Evolutionary conservation across 2,797 vertebrate genomes (phyloP), one percentile per base, ranked within the genome.

Genomic region (Labeo calbasu): DNA sequence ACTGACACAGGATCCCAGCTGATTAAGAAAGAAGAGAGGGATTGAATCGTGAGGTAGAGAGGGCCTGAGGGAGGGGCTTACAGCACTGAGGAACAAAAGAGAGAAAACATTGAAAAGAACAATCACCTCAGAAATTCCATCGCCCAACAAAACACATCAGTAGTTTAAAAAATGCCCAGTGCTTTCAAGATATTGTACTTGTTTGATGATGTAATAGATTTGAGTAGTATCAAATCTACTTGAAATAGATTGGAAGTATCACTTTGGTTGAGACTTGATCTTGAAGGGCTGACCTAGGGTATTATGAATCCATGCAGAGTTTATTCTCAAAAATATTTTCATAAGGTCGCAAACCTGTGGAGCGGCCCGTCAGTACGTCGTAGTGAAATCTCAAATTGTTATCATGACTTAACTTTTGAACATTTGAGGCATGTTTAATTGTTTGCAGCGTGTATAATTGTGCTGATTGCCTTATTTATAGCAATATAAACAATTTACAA

Each of bases 11-110:
- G 90, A 87, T 92, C 92, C 91, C 89, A 91, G 90, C 89, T 90
- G 90, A 86, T 91, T 89, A 78, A 63, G 53, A 55, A 80, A 77
- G 77, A 61, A 82, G 32, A 75, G 55, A 53, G 57, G 82, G 78
- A 78, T 73, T 85, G 69, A 77, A 84, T 70, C 32, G 48, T 94
- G 94, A 96, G 94, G 94, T 95, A 95, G 95, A 94, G 88, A 81
- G 87, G 92, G 91, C 78, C 73, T 87, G 91, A 89, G 91, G 88
- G 89, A 91, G 91, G 79, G 55, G 90, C 77, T 93, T 82, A 23
- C 77, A 77, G 83, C 88, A 85, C 88, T 88, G 91, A 91, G 87
- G 89, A 90, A 89, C 86, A 88, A 87, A 86, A 90, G 72, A 75
- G 77, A 73, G 51, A 83, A 86, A 76, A 87, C 84, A 93, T 84